Percentiles rank a stretch among this genome's conserved stretches.
These are phyloP conservation scores for Laticauda laticaudata DNA, from an alignment of 2,113 vertebrate genomes.

Conservation along the genomic window DNA sequence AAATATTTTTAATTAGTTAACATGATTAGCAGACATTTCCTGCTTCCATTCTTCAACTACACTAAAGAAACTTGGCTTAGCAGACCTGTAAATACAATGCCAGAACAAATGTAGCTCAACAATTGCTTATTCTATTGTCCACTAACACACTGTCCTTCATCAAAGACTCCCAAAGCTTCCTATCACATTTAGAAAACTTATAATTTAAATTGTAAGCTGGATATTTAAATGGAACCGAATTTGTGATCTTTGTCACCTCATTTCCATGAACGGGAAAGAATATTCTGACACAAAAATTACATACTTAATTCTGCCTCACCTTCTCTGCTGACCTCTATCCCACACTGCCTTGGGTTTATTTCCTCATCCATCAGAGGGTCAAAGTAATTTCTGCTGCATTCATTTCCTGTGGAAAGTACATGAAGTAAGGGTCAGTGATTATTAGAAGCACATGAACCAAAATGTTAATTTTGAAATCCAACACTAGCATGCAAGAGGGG, in stretches of 20 bases:
- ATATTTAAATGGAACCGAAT: slow-evolving; percentile 70
- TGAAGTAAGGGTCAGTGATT: slow-evolving; percentile 91
- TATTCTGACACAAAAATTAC: slow-evolving; percentile 94
- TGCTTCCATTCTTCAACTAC: rapidly evolving
- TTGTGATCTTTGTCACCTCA: slow-evolving; percentile 82
- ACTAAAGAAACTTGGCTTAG: slow-evolving; percentile 2
- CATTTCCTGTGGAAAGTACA: slow-evolving; percentile 96
- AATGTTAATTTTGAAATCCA: slow-evolving; percentile 98
- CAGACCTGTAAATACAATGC: not conserved
- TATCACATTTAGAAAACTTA: slow-evolving; percentile 48
- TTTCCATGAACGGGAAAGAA: slow-evolving; percentile 94
- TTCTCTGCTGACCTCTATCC: slow-evolving; percentile 84
- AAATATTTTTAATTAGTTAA: slow-evolving; percentile 30
- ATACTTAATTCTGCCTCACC: slow-evolving; percentile 99
- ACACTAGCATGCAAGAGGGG: slow-evolving; percentile 79
- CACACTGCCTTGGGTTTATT: slow-evolving; percentile 88
- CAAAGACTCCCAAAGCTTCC: slow-evolving; percentile 53
- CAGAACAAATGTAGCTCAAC: slow-evolving; percentile 10
- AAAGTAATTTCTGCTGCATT: slow-evolving; percentile 93
- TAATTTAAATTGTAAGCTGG: slow-evolving; percentile 73
- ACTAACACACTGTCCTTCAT: slow-evolving; percentile 66
- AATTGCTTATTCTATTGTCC: slow-evolving; percentile 25
- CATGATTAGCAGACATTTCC: not conserved
- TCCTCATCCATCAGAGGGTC: slow-evolving; percentile 86
- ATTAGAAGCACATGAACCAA: slow-evolving; percentile 98